phyloP scores from a whole-genome alignment of 1,140 invertebrate species.

The Gerris buenoi region DNA sequence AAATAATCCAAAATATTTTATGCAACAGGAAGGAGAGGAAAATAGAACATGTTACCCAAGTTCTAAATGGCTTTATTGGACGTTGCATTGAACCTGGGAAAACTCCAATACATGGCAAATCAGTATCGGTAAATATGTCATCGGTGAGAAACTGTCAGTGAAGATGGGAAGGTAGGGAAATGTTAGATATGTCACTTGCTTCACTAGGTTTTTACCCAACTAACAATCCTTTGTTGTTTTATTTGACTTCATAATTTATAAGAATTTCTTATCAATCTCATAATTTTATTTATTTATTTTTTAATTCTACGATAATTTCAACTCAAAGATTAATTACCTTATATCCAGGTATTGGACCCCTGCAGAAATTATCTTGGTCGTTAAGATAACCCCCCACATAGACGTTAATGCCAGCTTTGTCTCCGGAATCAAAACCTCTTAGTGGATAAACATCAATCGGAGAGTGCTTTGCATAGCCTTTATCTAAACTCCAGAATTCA shows the following conservation, averaged over 20 bases:
- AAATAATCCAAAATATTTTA: no score
- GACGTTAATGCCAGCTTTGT: conserved; percentile 40
- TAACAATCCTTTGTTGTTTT: neutral
- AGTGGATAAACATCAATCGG: conserved; percentile 40
- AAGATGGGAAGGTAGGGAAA: no score
- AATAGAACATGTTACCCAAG: no score
- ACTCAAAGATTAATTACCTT: conserved; percentile 31
- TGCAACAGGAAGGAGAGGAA: no score
- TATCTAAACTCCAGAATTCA: conserved; percentile 40
- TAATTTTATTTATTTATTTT: neutral
- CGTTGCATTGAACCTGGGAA: no score
- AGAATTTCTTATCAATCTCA: neutral
- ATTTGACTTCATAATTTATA: neutral
- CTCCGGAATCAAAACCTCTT: conserved; percentile 39
- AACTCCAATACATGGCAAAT: no score
- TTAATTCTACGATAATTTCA: neutral
- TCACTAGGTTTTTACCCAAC: neutral
- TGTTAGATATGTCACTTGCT: neutral
- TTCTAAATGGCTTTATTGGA: no score
- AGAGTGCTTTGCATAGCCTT: conserved; percentile 36
- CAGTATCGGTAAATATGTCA: no score
- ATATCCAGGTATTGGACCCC: conserved; percentile 48
- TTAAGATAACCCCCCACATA: conserved; percentile 37
- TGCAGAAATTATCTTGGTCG: conserved; percentile 47
- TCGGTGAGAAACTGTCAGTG: no score